Base-by-base conservation (phyloP, 2,113 vertebrate species). In the Dolichotis patagonum region DNA sequence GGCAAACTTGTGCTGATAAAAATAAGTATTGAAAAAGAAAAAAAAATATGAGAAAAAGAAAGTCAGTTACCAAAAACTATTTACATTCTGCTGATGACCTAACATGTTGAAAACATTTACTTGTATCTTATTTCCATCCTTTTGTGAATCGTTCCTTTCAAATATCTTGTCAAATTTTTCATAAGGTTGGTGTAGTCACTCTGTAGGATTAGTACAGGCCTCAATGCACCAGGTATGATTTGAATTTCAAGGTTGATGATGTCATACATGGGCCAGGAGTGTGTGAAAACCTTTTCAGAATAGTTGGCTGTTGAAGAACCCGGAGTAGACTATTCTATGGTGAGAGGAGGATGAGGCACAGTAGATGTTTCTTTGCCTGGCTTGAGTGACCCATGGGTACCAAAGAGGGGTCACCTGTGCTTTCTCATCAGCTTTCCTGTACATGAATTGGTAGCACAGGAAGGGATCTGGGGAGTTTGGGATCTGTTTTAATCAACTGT, bases 261-360 rank as follows among this genome's bases (percentile, higher is more conserved):
- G 24, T 30, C 5, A 62, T 38, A 8, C 17, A 30, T 65, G 7
- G 6, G 71, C 26, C 24, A 43, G 30, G 24, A 89, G 0, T 32
- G 0, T 5, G 0, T 38, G 38, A 14, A 52, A 82, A 91, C 13
- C 3, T 19, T 69, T 77, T 30, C n/a, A 22, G 54, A 10, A 7
- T 24, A 26, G 2, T 60, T 19, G 20, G 3, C 4, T 78, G 58
- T 92, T 38, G n/a, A 69, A 54, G 8, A 62, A 85, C 28, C 28
- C 30, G 17, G 9, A 28, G 3, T 28, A 5, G 3, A 52, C 16
- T 3, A 11, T 17, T 65, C 38, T 32, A 16, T 20, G 12, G 30
- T 43, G 35, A 14, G 41, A n/a, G 5, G 28, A 9, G 30, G 5
- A 1, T 32, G 1, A 7, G 0, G 6, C 16, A 46, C 35, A 7